Conservation (phyloP, 1,140 invertebrate species). For the Aphaenogaster rudis region DNA sequence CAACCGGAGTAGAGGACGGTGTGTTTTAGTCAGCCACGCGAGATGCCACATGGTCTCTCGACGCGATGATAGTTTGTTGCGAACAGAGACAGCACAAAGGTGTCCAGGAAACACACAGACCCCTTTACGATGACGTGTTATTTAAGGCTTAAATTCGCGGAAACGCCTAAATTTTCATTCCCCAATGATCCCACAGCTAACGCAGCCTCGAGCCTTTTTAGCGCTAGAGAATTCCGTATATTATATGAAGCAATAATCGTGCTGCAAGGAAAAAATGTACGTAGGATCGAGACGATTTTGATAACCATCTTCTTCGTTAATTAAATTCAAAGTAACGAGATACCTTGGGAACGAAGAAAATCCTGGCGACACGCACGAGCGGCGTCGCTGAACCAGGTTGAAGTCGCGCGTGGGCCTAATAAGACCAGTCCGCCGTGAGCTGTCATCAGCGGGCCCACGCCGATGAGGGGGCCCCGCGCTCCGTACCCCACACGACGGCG, state of each 20-base stretch:
- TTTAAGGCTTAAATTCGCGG: conserved; percentile 49
- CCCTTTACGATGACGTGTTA: conserved; percentile 38
- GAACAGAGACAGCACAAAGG: conserved; percentile 42
- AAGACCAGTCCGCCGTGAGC: conserved; percentile 47
- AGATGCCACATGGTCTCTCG: conserved; percentile 20
- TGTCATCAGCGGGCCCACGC: conserved; percentile 56
- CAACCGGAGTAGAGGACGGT: conserved; percentile 24
- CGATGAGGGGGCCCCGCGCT: conserved; percentile 4
- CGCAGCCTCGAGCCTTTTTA: not conserved
- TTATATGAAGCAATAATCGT: not conserved
- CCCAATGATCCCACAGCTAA: not conserved
- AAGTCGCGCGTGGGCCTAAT: conserved; percentile 60
- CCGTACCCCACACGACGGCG: conserved; percentile 21
- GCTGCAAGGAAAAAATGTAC: not conserved
- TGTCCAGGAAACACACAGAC: conserved; percentile 24
- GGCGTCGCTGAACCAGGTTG: not conserved
- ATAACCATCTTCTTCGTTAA: conserved; percentile 10
- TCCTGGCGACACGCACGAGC: not conserved
- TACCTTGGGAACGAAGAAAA: not conserved
- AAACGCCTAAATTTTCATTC: conserved; percentile 17
- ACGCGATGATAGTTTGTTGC: conserved; percentile 46
- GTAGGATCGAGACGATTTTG: not conserved
- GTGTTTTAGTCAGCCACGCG: conserved; percentile 47
- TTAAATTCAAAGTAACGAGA: conserved; percentile 9
- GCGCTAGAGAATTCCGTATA: not conserved